phyloP scores from a whole-genome alignment of 1,140 invertebrate species.

The Drosophila santomea region DNA sequence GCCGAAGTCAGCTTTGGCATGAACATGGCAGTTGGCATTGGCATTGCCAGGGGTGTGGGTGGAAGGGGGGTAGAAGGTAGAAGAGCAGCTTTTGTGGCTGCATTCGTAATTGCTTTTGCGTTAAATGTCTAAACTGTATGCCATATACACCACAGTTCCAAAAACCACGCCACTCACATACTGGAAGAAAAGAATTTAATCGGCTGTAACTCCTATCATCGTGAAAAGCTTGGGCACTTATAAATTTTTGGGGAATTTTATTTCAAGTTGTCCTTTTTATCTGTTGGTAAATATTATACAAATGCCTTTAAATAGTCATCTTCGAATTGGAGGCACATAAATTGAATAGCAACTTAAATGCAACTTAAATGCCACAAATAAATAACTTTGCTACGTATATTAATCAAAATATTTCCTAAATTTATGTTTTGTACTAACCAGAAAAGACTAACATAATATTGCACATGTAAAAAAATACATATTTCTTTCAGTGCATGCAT shows the following conservation, averaged over 20 bases:
- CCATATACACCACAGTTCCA: constrained; percentile 5
- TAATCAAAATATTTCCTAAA: no score
- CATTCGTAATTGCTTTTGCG: constrained; percentile 67
- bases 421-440: no score
- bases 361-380: no score
- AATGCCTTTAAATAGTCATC: neutral
- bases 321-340: neutral
- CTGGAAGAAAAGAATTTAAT: neutral
- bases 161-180: constrained; percentile 1
- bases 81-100: constrained; percentile 19
- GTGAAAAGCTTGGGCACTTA: neutral
- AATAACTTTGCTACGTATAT: no score
- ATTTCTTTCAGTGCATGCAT: neutral
- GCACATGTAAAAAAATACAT: no score
- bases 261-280: neutral
- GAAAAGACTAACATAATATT: no score
- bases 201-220: no score
- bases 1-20: constrained; percentile 53
- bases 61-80: neutral
- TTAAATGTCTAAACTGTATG: constrained; percentile 53
- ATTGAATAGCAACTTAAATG: neutral
- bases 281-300: neutral
- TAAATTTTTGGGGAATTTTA: neutral
- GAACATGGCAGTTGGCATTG: constrained; percentile 49
- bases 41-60: neutral